A percentile compares a stretch with the other conserved stretches of the same genome.
Conservation (phyloP, 2,797 vertebrate genomes). For the Diglossa cyanea region DNA sequence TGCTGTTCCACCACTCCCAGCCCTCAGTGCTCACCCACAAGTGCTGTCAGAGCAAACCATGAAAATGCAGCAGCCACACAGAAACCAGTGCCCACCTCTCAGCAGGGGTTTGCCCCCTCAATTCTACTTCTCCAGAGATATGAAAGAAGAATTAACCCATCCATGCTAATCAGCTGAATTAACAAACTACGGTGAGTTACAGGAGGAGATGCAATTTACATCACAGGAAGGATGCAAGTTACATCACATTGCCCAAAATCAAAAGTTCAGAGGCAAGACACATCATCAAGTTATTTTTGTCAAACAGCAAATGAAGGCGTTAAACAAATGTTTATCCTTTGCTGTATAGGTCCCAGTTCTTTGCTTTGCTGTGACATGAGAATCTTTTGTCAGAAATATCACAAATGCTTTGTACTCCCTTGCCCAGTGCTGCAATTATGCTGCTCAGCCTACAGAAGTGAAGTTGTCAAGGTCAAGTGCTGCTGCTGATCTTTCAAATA, state of each 20-base stretch:
- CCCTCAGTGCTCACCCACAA: conserved; percentile 68
- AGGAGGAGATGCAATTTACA: not conserved
- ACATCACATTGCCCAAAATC: not conserved
- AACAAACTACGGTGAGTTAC: not conserved
- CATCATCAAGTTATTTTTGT: not conserved
- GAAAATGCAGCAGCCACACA: not conserved
- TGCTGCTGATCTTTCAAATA: conserved; percentile 9
- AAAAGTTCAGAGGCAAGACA: not conserved
- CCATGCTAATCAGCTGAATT: not conserved
- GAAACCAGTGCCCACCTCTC: not conserved
- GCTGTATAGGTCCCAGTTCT: not conserved
- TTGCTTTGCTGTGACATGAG: not conserved
- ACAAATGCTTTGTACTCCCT: not conserved
- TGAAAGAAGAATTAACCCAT: not conserved
- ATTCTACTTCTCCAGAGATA: not conserved
- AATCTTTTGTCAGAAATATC: not conserved
- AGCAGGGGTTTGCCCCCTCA: not conserved
- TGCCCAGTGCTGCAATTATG: not conserved
- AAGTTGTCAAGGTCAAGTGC: not conserved
- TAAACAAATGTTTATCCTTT: not conserved
- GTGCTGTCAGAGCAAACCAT: not conserved
- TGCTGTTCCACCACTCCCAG: conserved; percentile 66
- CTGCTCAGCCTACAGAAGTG: not conserved
- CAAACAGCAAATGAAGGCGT: not conserved
- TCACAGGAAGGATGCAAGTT: not conserved